These are phyloP conservation scores for Megalops atlanticus DNA, from an alignment of 2,113 vertebrate genomes.

Conservation along the genomic window DNA sequence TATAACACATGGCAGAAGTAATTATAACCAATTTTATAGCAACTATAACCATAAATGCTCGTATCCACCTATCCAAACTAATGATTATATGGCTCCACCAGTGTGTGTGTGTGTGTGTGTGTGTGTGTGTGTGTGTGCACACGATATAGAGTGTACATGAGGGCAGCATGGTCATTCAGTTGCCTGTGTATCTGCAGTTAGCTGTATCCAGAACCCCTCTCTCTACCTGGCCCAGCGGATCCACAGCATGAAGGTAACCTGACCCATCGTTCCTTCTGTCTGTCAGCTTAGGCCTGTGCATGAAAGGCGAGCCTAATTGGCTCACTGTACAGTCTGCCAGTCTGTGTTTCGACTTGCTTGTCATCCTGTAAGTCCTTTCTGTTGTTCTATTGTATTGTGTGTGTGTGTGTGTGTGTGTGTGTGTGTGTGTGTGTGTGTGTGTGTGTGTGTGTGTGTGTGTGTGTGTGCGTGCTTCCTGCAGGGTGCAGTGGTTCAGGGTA, in stretches of 20 bases:
- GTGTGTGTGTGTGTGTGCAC: neutral
- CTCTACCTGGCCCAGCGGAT: constrained; percentile 67
- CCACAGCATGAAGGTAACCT: constrained; percentile 69
- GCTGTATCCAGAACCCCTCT: constrained; percentile 58
- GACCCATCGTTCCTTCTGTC: too few species aligned
- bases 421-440: constrained; percentile 23
- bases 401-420: constrained; percentile 19
- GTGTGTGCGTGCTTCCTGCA: constrained; percentile 33
- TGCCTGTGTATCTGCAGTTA: constrained; percentile 49
- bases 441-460: neutral
- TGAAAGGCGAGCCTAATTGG: too few species aligned
- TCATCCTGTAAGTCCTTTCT: neutral
- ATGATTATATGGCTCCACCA: too few species aligned
- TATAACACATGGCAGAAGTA: too few species aligned
- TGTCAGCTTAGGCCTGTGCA: too few species aligned
- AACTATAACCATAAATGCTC: too few species aligned
- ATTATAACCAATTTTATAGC: too few species aligned
- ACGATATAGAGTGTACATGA: too few species aligned
- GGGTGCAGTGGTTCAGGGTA: constrained; percentile 44
- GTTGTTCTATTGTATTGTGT: neutral
- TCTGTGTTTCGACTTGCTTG: neutral
- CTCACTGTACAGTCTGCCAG: neutral
- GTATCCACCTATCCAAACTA: too few species aligned
- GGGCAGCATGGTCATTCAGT: neutral
- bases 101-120: constrained; percentile 20